Conservation (phyloP, 2,113 vertebrate species). For the Lucifuga dentata region DNA sequence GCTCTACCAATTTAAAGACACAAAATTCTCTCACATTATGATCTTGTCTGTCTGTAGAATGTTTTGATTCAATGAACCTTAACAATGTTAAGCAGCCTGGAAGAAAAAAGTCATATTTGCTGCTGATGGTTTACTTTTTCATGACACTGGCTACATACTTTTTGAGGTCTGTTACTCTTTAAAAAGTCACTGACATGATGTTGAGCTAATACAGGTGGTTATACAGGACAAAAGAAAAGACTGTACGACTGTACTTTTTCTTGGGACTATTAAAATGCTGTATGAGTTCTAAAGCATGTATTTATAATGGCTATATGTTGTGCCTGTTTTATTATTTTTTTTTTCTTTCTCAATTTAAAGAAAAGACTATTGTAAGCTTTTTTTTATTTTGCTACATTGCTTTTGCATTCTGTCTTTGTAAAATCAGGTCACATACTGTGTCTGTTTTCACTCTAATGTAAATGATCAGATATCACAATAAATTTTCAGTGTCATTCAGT, state of each 20-base stretch:
- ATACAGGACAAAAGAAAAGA: slow-evolving; percentile 71
- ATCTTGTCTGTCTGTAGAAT: slow-evolving; percentile 60
- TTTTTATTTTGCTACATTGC: slow-evolving; percentile 87
- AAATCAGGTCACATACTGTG: slow-evolving; percentile 84
- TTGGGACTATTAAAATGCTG: slow-evolving; percentile 81
- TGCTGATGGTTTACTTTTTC: slow-evolving; percentile 66
- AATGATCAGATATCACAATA: slow-evolving; percentile 93
- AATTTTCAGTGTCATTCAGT: slow-evolving; percentile 87
- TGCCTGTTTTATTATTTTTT: slow-evolving; percentile 84
- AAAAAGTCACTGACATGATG: slow-evolving; percentile 45
- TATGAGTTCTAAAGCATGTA: slow-evolving; percentile 86
- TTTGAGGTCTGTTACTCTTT: slow-evolving; percentile 62
- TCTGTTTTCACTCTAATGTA: slow-evolving; percentile 94
- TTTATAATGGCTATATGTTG: slow-evolving; percentile 83
- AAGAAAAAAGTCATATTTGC: slow-evolving; percentile 53
- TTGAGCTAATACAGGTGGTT: slow-evolving; percentile 59
- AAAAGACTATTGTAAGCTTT: slow-evolving; percentile 68
- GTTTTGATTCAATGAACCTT: slow-evolving; percentile 55
- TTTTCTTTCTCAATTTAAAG: slow-evolving; percentile 73
- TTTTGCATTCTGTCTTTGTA: slow-evolving; percentile 88
- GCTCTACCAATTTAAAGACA: slow-evolving; percentile 62
- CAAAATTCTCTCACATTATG: slow-evolving; percentile 51
- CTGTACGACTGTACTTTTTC: slow-evolving; percentile 76
- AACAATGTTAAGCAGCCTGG: slow-evolving; percentile 49
- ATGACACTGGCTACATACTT: slow-evolving; percentile 77